These are phyloP conservation scores for Drosophila parthenogenetica DNA, from an alignment of 2,888 invertebrate species.

Conservation along the genomic window DNA sequence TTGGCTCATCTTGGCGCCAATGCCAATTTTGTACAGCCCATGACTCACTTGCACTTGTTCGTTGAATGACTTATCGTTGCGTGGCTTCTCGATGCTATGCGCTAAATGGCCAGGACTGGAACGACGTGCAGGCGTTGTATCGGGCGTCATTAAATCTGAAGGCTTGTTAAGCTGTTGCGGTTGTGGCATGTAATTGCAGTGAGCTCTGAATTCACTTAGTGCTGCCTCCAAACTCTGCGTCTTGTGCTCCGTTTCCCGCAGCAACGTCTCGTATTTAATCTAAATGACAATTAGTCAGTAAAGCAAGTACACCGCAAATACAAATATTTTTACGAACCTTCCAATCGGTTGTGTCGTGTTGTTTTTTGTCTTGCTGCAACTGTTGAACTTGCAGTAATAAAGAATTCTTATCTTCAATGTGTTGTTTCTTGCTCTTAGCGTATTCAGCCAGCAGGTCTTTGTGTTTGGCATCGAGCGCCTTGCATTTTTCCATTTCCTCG, in stretches of 20 bases:
- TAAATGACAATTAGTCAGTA: constrained; percentile 35
- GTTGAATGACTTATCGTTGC: constrained; percentile 82
- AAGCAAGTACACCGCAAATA: not conserved
- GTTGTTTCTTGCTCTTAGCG: constrained; percentile 85
- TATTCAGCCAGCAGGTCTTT: constrained; percentile 86
- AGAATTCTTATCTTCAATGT: constrained; percentile 85
- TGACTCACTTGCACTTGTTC: constrained; percentile 85
- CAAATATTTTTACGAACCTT: constrained; percentile 80
- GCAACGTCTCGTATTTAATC: constrained; percentile 79
- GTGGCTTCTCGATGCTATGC: constrained; percentile 73
- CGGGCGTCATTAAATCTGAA: constrained; percentile 42
- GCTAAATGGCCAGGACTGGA: constrained; percentile 57
- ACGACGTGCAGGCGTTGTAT: constrained; percentile 55
- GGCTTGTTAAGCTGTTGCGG: constrained; percentile 65
- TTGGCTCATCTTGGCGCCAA: constrained; percentile 36
- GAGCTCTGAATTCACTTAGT: constrained; percentile 61
- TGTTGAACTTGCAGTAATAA: constrained; percentile 86
- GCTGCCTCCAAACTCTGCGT: constrained; percentile 57
- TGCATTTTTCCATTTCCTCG: constrained; percentile 87
- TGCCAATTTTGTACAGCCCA: constrained; percentile 84
- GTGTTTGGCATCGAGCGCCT: constrained; percentile 86
- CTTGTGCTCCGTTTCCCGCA: constrained; percentile 70
- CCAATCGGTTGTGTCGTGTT: constrained; percentile 79
- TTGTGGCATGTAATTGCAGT: constrained; percentile 62
- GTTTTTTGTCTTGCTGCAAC: constrained; percentile 84